These are phyloP conservation scores for Acanthiza pusilla DNA, from an alignment of 2,797 vertebrate species.

Conservation along the genomic window DNA sequence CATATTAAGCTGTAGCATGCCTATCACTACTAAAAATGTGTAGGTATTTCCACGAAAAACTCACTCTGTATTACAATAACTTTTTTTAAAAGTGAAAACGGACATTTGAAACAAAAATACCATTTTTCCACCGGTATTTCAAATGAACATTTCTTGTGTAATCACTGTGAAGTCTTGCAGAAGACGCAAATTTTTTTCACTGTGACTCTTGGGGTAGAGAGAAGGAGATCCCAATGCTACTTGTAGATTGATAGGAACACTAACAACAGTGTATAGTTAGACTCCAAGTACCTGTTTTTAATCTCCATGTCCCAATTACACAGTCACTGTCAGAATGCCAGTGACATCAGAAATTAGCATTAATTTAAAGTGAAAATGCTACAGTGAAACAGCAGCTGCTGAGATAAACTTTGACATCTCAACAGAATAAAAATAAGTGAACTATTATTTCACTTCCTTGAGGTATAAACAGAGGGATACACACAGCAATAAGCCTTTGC, in stretches of 20 bases:
- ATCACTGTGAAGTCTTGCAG: neutral
- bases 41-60: neutral
- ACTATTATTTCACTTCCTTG: slow-evolving; percentile 62
- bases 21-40: neutral
- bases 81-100: neutral
- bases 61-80: neutral
- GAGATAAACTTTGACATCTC: slow-evolving; percentile 68
- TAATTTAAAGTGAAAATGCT: slow-evolving; percentile 65
- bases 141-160: neutral
- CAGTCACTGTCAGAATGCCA: slow-evolving; percentile 41
- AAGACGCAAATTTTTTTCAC: neutral
- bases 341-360: slow-evolving; percentile 61
- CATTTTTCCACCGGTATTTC: neutral
- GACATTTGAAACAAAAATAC: neutral
- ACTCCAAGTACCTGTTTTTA: neutral
- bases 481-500: slow-evolving; percentile 22
- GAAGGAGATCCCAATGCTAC: neutral
- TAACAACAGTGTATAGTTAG: neutral
- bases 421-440: slow-evolving; percentile 57
- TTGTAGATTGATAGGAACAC: neutral
- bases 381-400: slow-evolving; percentile 48
- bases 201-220: neutral
- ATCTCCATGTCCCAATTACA: slow-evolving; percentile 40
- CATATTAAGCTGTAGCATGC: neutral
- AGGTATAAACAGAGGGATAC: slow-evolving; percentile 55